A percentile compares a stretch with the other conserved stretches of the same genome.
phyloP scores from a whole-genome alignment of 2,797 vertebrate species.

The Echiichthys vipera region DNA sequence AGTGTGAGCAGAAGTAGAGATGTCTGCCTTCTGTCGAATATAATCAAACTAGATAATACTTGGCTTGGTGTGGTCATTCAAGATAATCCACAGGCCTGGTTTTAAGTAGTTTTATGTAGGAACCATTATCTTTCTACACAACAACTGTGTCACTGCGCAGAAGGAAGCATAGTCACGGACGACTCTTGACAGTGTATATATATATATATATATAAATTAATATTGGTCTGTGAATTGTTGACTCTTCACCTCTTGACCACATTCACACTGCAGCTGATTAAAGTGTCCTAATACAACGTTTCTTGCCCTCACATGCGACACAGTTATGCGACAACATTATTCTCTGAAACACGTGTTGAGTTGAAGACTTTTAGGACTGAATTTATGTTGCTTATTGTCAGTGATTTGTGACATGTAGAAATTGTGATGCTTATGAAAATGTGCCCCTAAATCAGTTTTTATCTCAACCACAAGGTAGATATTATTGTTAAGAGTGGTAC shows the following conservation, averaged over 20 bases:
- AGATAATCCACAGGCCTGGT: no score
- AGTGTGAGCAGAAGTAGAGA: no score
- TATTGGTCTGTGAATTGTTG: not conserved
- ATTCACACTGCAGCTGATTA: not conserved
- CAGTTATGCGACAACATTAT: no score
- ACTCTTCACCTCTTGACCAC: not conserved
- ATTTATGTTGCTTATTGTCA: not conserved
- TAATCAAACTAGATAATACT: no score
- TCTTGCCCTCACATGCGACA: not conserved
- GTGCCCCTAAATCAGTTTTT: not conserved
- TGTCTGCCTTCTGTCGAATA: no score
- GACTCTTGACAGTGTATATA: no score
- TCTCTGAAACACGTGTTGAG: not conserved
- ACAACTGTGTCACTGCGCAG: no score
- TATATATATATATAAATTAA: no score
- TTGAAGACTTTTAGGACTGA: not conserved
- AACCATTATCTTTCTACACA: no score
- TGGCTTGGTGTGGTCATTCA: no score
- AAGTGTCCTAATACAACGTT: not conserved
- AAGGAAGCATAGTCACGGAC: no score
- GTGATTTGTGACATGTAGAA: not conserved
- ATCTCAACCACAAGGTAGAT: not conserved
- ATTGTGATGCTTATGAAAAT: not conserved
- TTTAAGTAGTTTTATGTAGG: no score
- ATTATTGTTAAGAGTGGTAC: not conserved